A percentile compares a stretch with the other conserved stretches of the same genome.
Evolutionary conservation across 2,113 vertebrate species (phyloP).

Genomic region (Monarcha castaneiventris): DNA sequence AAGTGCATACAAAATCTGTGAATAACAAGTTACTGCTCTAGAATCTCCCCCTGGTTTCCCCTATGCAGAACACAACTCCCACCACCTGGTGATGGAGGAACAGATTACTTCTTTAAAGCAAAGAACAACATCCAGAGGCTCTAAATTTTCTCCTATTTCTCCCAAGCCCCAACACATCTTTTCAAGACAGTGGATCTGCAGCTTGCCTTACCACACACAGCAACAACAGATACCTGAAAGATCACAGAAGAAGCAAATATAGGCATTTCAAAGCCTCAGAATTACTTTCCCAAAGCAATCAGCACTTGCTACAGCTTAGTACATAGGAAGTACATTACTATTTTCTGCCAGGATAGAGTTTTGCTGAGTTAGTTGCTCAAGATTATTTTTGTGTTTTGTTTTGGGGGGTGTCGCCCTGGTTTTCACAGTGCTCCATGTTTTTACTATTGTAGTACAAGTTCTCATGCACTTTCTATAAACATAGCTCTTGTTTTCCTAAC

Average conservation of each 20-base stretch:
- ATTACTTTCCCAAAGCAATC: not conserved
- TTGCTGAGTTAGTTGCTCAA: not conserved
- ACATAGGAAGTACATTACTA: not conserved
- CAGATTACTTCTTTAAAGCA: not conserved
- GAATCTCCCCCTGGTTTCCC: not conserved
- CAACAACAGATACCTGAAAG: not conserved
- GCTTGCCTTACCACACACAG: not conserved
- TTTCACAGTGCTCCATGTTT: too few relatives aligned
- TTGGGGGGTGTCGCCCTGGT: too few relatives aligned
- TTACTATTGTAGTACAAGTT: too few relatives aligned
- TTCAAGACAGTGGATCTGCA: not conserved
- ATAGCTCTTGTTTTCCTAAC: too few relatives aligned
- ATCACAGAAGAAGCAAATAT: not conserved
- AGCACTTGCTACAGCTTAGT: not conserved
- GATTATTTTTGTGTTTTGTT: not conserved
- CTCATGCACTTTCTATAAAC: too few relatives aligned
- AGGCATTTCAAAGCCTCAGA: not conserved
- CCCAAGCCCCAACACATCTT: not conserved
- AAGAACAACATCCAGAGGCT: not conserved
- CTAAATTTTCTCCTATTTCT: not conserved
- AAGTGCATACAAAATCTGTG: not conserved
- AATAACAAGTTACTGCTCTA: not conserved
- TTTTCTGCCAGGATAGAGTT: not conserved
- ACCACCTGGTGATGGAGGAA: not conserved
- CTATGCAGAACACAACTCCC: not conserved